phyloP scores from a whole-genome alignment of 2,888 invertebrate species.

The Marasmarcha lunaedactyla region DNA sequence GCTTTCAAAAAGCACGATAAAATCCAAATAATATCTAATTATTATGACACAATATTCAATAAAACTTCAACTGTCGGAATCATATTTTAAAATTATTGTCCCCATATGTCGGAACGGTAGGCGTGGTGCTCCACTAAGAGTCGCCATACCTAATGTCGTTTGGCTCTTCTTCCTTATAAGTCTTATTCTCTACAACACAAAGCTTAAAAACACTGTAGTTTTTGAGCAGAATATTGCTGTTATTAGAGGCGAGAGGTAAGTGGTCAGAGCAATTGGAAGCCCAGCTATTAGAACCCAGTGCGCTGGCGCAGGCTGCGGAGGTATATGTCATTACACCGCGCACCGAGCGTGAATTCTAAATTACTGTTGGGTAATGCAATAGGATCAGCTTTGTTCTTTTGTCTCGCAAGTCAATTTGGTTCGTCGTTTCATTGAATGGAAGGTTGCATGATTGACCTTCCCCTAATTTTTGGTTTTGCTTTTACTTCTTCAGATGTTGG shows the following conservation, averaged over 20 bases:
- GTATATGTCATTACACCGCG: constrained; percentile 39
- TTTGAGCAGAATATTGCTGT: constrained; percentile 8
- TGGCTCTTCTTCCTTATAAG: too few species aligned
- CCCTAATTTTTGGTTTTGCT: neutral
- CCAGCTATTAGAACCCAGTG: constrained; percentile 34
- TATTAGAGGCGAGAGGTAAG: constrained; percentile 26
- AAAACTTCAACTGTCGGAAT: neutral
- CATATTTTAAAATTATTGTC: constrained; percentile 39
- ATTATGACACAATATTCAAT: too few species aligned
- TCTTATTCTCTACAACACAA: neutral
- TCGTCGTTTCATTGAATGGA: constrained; percentile 48
- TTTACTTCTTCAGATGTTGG: neutral
- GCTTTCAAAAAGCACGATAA: too few species aligned
- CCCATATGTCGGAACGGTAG: constrained; percentile 55
- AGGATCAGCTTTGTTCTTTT: constrained; percentile 55
- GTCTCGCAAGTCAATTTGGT: constrained; percentile 26
- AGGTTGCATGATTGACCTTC: neutral
- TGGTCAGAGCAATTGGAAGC: constrained; percentile 43
- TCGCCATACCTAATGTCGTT: neutral
- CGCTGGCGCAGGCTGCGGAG: neutral
- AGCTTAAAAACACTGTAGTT: too few species aligned
- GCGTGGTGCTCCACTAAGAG: constrained; percentile 46
- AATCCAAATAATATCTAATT: too few species aligned
- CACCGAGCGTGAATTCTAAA: constrained; percentile 46
- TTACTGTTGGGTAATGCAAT: constrained; percentile 50